phyloP scores from a whole-genome alignment of 2,113 vertebrate species.

The Thunnus thynnus region DNA sequence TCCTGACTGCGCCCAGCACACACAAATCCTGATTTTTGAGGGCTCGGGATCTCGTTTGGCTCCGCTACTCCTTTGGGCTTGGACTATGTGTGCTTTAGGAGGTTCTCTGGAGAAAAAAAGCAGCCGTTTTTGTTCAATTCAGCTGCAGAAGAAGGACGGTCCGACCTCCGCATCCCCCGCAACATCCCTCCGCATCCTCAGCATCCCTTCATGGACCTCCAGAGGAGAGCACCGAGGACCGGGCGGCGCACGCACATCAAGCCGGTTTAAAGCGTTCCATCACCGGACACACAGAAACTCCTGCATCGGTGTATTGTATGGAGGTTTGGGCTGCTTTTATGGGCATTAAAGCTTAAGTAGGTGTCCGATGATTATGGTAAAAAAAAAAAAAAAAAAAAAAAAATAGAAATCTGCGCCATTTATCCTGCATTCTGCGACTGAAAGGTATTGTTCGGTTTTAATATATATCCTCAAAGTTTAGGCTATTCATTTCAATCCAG shows the following conservation, averaged over 20 bases:
- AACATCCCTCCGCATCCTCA: slow-evolving; percentile 57
- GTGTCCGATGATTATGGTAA: slow-evolving; percentile 9
- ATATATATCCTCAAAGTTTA: neutral
- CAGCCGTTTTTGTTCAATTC: neutral
- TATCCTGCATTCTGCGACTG: slow-evolving; percentile 13
- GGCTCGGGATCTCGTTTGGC: slow-evolving; percentile 25
- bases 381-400: neutral
- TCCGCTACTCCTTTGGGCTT: slow-evolving; percentile 27
- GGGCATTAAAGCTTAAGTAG: slow-evolving; percentile 15
- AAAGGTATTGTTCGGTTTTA: slow-evolving; percentile 54
- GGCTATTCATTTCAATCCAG: neutral
- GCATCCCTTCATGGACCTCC: slow-evolving; percentile 56
- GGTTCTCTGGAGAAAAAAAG: slow-evolving; percentile 3
- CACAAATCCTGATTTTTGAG: slow-evolving; percentile 26
- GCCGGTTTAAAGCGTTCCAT: slow-evolving; percentile 3
- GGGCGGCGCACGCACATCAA: slow-evolving; percentile 1
- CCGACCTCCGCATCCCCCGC: slow-evolving; percentile 63
- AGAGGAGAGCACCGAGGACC: slow-evolving; percentile 38
- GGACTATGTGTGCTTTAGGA: slow-evolving; percentile 66
- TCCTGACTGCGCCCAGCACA: slow-evolving; percentile 58
- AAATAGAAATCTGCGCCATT: slow-evolving; percentile 52
- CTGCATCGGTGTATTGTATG: slow-evolving; percentile 24
- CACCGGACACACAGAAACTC: neutral
- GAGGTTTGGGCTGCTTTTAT: slow-evolving; percentile 16
- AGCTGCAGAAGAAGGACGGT: slow-evolving; percentile 50